Percentiles rank a stretch among this genome's conserved stretches.
These are phyloP conservation scores for Ruditapes philippinarum DNA, from an alignment of 1,140 invertebrate species.

Conservation along the genomic window DNA sequence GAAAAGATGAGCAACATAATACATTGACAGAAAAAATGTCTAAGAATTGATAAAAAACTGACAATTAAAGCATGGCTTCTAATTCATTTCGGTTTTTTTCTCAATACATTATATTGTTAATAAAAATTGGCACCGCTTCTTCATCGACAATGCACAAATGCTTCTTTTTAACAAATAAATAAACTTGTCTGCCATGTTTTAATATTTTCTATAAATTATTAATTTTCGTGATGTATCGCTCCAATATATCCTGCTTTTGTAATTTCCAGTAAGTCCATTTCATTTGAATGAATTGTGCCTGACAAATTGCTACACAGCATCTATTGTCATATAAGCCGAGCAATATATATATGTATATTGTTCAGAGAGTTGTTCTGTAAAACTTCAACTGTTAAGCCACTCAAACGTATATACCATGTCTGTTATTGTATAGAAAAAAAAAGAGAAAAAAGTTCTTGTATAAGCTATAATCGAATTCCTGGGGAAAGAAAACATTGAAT, in stretches of 20 bases:
- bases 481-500: constrained; percentile 16
- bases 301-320: constrained; percentile 15
- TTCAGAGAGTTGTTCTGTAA: background rate
- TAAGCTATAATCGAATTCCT: background rate
- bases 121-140: too few species aligned
- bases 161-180: background rate
- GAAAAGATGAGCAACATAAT: too few species aligned
- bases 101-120: too few species aligned
- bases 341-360: too few species aligned
- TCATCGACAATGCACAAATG: too few species aligned
- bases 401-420: constrained; percentile 13
- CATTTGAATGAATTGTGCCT: constrained; percentile 9
- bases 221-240: background rate
- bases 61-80: too few species aligned
- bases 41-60: too few species aligned
- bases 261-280: constrained; percentile 11
- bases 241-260: background rate
- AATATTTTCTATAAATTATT: background rate
- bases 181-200: background rate
- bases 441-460: constrained; percentile 1
- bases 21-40: too few species aligned
- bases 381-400: constrained; percentile 1
- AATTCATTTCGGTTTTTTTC: too few species aligned
- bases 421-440: constrained; percentile 6
- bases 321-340: background rate